These are phyloP conservation scores for Archips xylosteana DNA, from an alignment of 2,888 invertebrate genomes.

Conservation along the genomic window DNA sequence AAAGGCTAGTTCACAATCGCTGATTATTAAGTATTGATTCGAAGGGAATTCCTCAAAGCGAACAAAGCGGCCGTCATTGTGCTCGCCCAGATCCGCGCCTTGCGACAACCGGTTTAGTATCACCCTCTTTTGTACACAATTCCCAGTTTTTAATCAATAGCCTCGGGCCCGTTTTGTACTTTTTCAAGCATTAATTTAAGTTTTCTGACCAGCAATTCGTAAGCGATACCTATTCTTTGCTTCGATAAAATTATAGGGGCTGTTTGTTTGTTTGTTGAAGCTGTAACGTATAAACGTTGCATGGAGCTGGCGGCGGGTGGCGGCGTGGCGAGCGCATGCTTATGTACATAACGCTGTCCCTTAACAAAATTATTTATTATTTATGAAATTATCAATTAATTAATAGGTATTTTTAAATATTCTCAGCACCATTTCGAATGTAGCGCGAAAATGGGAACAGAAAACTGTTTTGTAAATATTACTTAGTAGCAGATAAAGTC, in stretches of 20 bases:
- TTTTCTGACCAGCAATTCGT: slow-evolving; percentile 51
- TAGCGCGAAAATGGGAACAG: slow-evolving; percentile 25
- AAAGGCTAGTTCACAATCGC: slow-evolving; percentile 72
- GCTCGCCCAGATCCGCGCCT: slow-evolving; percentile 62
- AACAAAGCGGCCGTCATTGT: slow-evolving; percentile 63
- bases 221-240: slow-evolving; percentile 53
- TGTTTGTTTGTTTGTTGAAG: slow-evolving; percentile 65
- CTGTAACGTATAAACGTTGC: slow-evolving; percentile 55
- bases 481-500: slow-evolving; percentile 16
- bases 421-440: slow-evolving; percentile 25
- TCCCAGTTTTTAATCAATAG: slow-evolving; percentile 58
- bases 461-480: slow-evolving; percentile 35
- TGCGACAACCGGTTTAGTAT: slow-evolving; percentile 68
- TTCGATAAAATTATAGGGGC: slow-evolving; percentile 59
- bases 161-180: slow-evolving; percentile 55
- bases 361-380: slow-evolving; percentile 81
- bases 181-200: slow-evolving; percentile 51
- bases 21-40: slow-evolving; percentile 73
- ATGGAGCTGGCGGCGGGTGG: slow-evolving; percentile 63
- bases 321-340: slow-evolving; percentile 71
- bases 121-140: slow-evolving; percentile 63
- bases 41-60: slow-evolving; percentile 58
- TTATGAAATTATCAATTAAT: slow-evolving; percentile 78
- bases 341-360: slow-evolving; percentile 81
- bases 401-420: slow-evolving; percentile 54